Evolutionary conservation across 2,797 vertebrate species (phyloP).

Genomic region (Nothura maculosa): DNA sequence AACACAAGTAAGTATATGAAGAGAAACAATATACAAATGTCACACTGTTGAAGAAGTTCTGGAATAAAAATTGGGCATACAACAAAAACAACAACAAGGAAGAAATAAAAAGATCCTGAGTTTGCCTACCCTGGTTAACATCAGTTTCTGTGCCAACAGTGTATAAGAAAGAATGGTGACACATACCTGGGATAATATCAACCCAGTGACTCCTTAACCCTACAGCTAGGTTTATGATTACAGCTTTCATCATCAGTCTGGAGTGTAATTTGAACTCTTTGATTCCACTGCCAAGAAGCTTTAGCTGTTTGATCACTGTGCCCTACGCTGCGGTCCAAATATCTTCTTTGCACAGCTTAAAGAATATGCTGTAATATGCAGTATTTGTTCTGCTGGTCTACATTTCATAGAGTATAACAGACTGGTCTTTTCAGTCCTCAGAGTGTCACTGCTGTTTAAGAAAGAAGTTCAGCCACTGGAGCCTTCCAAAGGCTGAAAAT

Average conservation of each 20-base stretch:
- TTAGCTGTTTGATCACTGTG: not conserved
- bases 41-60: not conserved
- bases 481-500: not conserved
- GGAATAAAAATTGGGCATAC: not conserved
- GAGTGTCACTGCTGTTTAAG: not conserved
- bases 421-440: not conserved
- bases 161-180: not conserved
- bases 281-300: not conserved
- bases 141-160: not conserved
- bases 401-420: not conserved
- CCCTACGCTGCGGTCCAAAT: not conserved
- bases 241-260: not conserved
- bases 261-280: not conserved
- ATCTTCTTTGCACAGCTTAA: not conserved
- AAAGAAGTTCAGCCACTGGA: not conserved
- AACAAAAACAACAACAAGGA: not conserved
- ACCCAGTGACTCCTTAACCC: not conserved
- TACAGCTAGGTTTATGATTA: not conserved
- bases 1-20: not conserved
- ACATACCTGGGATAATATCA: not conserved
- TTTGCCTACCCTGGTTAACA: not conserved
- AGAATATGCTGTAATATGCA: not conserved
- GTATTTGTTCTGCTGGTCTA: not conserved
- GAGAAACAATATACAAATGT: not conserved
- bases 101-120: not conserved